phyloP scores from a whole-genome alignment of 2,888 invertebrate genomes.

The Dasypolia templi region DNA sequence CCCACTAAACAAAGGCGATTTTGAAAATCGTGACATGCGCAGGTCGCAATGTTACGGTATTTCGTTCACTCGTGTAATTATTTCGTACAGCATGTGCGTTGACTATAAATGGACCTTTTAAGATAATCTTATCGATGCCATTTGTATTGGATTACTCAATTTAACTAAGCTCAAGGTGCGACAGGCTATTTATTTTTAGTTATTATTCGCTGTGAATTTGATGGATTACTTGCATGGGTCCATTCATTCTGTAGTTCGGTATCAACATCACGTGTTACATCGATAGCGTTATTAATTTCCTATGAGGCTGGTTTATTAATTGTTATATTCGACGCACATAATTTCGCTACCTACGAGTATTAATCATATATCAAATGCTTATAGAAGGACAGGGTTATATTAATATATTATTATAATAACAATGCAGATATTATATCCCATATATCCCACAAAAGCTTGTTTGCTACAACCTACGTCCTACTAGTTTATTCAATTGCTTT shows the following conservation, averaged over 20 bases:
- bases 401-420: not conserved
- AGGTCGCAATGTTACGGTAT: conserved; percentile 72
- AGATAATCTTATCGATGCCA: conserved; percentile 68
- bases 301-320: conserved; percentile 48
- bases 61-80: conserved; percentile 70
- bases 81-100: conserved; percentile 67
- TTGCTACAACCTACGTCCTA: conserved; percentile 14
- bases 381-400: conserved; percentile 17
- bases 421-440: conserved; percentile 5
- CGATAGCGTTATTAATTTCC: conserved; percentile 36
- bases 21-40: conserved; percentile 76
- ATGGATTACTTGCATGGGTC: conserved; percentile 58
- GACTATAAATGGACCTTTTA: conserved; percentile 70
- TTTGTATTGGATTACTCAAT: conserved; percentile 69
- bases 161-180: conserved; percentile 68
- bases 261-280: conserved; percentile 46
- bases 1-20: conserved; percentile 74
- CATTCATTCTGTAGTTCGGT: conserved; percentile 56
- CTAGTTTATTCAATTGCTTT: conserved; percentile 2
- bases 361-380: conserved; percentile 6
- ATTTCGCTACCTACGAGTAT: conserved; percentile 26
- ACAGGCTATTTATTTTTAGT: conserved; percentile 60
- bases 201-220: conserved; percentile 63
- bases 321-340: conserved; percentile 11
- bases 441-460: not conserved